A percentile compares a stretch with the other conserved stretches of the same genome.
Evolutionary conservation across 2,888 invertebrate species (phyloP).

Genomic region (Calameuta pallipes): DNA sequence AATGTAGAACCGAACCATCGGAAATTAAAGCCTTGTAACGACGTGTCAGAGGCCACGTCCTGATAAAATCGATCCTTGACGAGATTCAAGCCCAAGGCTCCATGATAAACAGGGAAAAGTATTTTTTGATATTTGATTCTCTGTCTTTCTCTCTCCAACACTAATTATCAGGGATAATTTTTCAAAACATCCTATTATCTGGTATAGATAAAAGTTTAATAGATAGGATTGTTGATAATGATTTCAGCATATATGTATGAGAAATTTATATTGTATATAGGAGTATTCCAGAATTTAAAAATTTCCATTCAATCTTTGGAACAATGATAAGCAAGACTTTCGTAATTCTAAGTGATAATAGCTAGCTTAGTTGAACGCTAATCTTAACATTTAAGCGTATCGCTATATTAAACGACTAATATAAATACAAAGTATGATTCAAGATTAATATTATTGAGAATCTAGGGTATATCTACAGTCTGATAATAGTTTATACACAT

Average conservation of each 20-base stretch:
- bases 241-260: not conserved
- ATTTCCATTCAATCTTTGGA: not conserved
- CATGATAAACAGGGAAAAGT: not conserved
- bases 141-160: not conserved
- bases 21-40: conserved; percentile 23
- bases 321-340: not conserved
- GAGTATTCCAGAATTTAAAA: not conserved
- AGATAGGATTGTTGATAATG: not conserved
- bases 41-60: not conserved
- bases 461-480: not conserved
- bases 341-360: not conserved
- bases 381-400: not conserved
- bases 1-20: conserved; percentile 9
- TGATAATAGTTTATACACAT: not conserved
- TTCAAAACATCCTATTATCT: not conserved
- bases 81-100: not conserved
- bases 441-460: not conserved
- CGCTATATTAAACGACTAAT: not conserved
- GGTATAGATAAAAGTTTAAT: not conserved
- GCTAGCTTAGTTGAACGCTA: not conserved
- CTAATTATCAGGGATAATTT: not conserved
- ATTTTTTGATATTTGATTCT: not conserved
- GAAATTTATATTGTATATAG: not conserved
- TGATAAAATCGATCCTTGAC: not conserved
- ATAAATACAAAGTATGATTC: not conserved